phyloP scores from a whole-genome alignment of 1,140 invertebrate species.

The Diabrotica undecimpunctata region DNA sequence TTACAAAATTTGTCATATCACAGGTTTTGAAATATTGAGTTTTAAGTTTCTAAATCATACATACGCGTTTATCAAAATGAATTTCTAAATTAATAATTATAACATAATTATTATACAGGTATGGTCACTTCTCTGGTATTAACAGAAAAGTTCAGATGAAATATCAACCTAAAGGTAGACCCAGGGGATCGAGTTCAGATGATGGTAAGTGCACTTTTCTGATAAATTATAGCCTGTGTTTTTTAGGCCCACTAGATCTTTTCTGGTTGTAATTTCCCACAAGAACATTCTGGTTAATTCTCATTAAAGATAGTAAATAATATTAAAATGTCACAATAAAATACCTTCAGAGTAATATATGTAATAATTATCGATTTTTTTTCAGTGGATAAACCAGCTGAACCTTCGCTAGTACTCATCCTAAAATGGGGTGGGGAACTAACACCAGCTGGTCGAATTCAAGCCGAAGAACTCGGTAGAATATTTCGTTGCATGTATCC shows the following conservation, averaged over 20 bases:
- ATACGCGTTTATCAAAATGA: too few relatives aligned
- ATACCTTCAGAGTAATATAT: too few relatives aligned
- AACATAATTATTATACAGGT: conserved; percentile 59
- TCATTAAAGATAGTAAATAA: too few relatives aligned
- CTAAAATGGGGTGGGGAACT: conserved; percentile 99
- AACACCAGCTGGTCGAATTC: conserved; percentile 94
- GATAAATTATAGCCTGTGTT: too few relatives aligned
- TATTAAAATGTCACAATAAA: too few relatives aligned
- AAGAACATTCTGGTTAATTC: too few relatives aligned
- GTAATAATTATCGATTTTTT: conserved; percentile 9
- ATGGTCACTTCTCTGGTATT: conserved; percentile 99
- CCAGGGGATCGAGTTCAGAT: conserved; percentile 90
- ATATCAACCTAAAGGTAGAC: conserved; percentile 93
- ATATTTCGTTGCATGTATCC: conserved; percentile 99
- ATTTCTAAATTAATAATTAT: too few relatives aligned
- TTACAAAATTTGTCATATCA: too few relatives aligned
- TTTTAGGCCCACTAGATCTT: too few relatives aligned
- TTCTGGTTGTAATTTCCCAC: too few relatives aligned
- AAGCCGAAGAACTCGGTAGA: conserved; percentile 95
- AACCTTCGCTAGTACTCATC: conserved; percentile 90
- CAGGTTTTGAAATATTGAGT: too few relatives aligned
- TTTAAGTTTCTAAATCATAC: too few relatives aligned
- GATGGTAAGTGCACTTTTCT: conserved; percentile 65
- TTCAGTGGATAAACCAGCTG: conserved; percentile 70
- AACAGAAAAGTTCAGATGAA: conserved; percentile 99